Conservation (phyloP, 1,140 invertebrate species). For the Pachyrhynchus sulphureomaculatus region DNA sequence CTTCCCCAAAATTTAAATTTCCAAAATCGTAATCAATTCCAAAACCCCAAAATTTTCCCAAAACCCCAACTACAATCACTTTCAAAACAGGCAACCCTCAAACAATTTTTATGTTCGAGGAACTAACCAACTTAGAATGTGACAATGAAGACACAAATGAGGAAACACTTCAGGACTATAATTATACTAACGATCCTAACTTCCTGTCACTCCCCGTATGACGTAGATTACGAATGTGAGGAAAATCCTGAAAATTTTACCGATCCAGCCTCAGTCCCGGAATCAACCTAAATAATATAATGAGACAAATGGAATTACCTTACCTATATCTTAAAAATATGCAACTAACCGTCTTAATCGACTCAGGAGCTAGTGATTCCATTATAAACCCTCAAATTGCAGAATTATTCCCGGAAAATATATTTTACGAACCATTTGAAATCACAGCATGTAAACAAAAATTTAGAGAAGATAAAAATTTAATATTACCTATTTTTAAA, state of each 20-base stretch:
- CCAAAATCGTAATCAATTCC: too few species aligned
- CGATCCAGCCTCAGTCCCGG: background rate
- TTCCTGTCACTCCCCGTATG: too few species aligned
- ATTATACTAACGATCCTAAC: too few species aligned
- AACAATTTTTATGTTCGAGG: too few species aligned
- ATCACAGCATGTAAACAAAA: constrained; percentile 6
- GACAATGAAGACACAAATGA: too few species aligned
- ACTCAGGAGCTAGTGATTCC: constrained; percentile 1
- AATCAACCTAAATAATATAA: constrained; percentile 12
- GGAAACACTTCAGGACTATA: too few species aligned
- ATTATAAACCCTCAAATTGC: background rate
- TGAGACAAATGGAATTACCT: background rate
- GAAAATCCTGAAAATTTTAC: constrained; percentile 12
- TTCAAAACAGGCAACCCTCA: too few species aligned
- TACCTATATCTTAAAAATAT: background rate
- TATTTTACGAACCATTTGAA: constrained; percentile 16
- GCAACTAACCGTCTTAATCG: background rate
- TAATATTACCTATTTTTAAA: background rate
- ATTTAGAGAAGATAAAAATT: constrained; percentile 8
- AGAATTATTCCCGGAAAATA: constrained; percentile 1
- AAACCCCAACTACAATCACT: too few species aligned
- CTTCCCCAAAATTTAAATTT: too few species aligned
- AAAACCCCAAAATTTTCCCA: too few species aligned
- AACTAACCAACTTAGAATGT: too few species aligned
- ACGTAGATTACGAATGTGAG: background rate